phyloP scores from a whole-genome alignment of 2,888 invertebrate genomes.

The Hydrotaea cyrtoneurina region DNA sequence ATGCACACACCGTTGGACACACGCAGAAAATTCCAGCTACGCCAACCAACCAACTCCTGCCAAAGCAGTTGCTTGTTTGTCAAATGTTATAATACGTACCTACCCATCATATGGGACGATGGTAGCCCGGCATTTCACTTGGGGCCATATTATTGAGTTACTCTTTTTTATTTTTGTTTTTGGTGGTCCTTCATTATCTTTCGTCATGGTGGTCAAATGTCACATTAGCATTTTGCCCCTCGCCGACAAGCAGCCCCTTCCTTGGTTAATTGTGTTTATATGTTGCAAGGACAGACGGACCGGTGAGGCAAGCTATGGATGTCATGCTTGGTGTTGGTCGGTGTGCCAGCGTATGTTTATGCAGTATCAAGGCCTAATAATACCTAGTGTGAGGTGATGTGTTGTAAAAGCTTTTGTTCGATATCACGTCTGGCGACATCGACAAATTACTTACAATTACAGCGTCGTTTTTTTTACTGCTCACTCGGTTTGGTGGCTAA shows the following conservation, averaged over 20 bases:
- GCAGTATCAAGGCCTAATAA: slow-evolving; percentile 45
- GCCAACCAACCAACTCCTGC: not conserved
- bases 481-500: not conserved
- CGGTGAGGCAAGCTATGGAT: not conserved
- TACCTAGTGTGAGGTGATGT: slow-evolving; percentile 52
- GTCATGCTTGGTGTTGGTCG: not conserved
- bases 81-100: slow-evolving; percentile 34
- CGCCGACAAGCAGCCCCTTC: slow-evolving; percentile 64
- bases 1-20: not conserved
- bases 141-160: slow-evolving; percentile 73
- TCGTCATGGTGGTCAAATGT: slow-evolving; percentile 79
- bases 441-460: slow-evolving; percentile 79
- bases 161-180: slow-evolving; percentile 69
- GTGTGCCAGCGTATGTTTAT: not conserved
- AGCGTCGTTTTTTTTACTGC: slow-evolving; percentile 57
- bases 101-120: not conserved
- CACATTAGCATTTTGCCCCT: slow-evolving; percentile 77
- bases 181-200: slow-evolving; percentile 63
- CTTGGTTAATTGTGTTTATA: slow-evolving; percentile 14
- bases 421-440: slow-evolving; percentile 71
- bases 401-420: slow-evolving; percentile 52
- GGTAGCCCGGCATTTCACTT: slow-evolving; percentile 47
- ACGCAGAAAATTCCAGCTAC: not conserved
- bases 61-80: slow-evolving; percentile 53
- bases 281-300: slow-evolving; percentile 1